Percentiles rank a stretch among this genome's conserved stretches.
These are phyloP conservation scores for Sebastes diploproa DNA, from an alignment of 2,797 vertebrate genomes.

Conservation along the genomic window DNA sequence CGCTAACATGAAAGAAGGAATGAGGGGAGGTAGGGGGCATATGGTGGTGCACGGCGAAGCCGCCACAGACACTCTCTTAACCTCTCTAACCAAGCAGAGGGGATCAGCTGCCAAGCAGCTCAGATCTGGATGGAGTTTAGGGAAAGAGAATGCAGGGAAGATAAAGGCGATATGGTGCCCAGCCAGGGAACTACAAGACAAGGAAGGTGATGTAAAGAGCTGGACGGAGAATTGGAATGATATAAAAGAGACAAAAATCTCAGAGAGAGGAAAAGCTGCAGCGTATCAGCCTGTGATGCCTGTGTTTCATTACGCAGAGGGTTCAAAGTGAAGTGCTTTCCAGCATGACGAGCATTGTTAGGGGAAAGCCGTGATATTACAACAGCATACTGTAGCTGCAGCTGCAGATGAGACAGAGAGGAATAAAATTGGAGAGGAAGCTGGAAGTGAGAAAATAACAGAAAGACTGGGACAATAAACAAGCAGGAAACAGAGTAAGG, in stretches of 20 bases:
- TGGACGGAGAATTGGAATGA: slow-evolving; percentile 11
- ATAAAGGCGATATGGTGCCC: not conserved
- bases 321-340: slow-evolving; percentile 32
- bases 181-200: slow-evolving; percentile 16
- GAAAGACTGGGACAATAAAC: slow-evolving; percentile 3
- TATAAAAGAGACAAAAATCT: slow-evolving; percentile 13
- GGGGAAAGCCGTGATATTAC: slow-evolving; percentile 5
- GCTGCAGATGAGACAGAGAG: slow-evolving; percentile 33
- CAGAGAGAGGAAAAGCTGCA: slow-evolving; percentile 23
- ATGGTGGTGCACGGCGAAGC: slow-evolving; percentile 6
- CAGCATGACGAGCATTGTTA: slow-evolving; percentile 30
- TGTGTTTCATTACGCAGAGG: slow-evolving; percentile 45
- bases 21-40: slow-evolving; percentile 13
- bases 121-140: slow-evolving; percentile 36
- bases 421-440: slow-evolving; percentile 9
- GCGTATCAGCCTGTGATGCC: not conserved
- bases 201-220: slow-evolving; percentile 11
- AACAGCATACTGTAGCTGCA: slow-evolving; percentile 19
- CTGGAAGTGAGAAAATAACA: slow-evolving; percentile 14
- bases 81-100: slow-evolving; percentile 27
- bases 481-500: slow-evolving; percentile 8
- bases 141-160: slow-evolving; percentile 11
- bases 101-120: slow-evolving; percentile 47
- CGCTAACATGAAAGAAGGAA: slow-evolving; percentile 30
- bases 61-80: slow-evolving; percentile 32